Evolutionary conservation across 2,113 vertebrate species (phyloP), one percentile per base, ranked within the genome.

Genomic region (Corythaixoides concolor): DNA sequence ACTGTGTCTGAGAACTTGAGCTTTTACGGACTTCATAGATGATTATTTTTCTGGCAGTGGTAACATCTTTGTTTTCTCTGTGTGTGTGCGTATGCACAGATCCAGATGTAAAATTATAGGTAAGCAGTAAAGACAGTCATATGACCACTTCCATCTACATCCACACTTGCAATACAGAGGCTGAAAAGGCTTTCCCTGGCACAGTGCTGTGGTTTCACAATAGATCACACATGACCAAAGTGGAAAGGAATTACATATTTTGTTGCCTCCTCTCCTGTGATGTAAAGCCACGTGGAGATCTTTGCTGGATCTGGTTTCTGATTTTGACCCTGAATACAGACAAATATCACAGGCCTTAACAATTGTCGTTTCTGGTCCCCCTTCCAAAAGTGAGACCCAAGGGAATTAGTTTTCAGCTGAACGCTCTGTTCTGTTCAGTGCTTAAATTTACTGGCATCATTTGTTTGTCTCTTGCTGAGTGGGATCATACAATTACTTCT

Each of bases 181-280:
- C 60, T 85, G 45, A 69, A 72, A 50, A 63, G 56, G 27, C 56
- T 81, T 94, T 94, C 64, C 47, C 52, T 94, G 64, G 18, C 56
- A 11, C 63, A 13, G 39, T 39, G 27, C 64, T 68, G 32, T 83
- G 33, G 20, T 96, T 95, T 97, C 83, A 89, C 85, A 93, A 89
- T 8, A 86, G 64, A 74, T 90, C 56, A 56, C 49, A 19, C 22
- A 33, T 90, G 68, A 81, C 2, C 2, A 50, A 86, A 92, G 76
- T 89, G 45, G 90, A 68, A 94, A 93, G 69, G 68, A 96, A 92
- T 93, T 68, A 28, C 43, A 81, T 64, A 64, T 89, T 92, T 91
- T 90, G 58, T 70, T 84, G 68, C 59, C 63, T 85, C 19, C 41
- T 86, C 60, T 96, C 68, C 56, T 86, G 63, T 92, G 90, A 81